A percentile compares a stretch with the other conserved stretches of the same genome.
Evolutionary conservation across 2,797 vertebrate genomes (phyloP).

Genomic region (Amphiprion clarkii): DNA sequence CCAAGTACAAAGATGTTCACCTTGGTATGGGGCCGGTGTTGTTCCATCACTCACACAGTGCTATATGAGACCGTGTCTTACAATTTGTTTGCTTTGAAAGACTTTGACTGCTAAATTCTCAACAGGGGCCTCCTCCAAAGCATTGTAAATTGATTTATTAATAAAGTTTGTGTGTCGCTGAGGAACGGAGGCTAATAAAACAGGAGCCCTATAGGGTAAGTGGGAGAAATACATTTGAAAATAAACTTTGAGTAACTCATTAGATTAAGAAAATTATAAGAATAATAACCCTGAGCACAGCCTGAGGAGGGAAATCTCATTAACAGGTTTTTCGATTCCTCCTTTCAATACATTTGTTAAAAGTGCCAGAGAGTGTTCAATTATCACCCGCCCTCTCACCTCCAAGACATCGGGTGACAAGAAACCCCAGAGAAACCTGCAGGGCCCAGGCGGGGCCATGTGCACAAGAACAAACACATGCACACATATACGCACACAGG

Average conservation of each 20-base stretch:
- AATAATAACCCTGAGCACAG: constrained; percentile 78
- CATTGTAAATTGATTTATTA: constrained; percentile 70
- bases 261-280: constrained; percentile 85
- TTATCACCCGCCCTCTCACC: constrained; percentile 85
- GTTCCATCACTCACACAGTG: constrained; percentile 37
- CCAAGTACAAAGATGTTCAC: constrained; percentile 73
- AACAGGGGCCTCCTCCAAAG: constrained; percentile 30
- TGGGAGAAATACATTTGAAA: constrained; percentile 72
- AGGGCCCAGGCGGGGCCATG: constrained; percentile 62
- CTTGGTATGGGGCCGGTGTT: constrained; percentile 43
- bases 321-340: constrained; percentile 86
- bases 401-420: constrained; percentile 77
- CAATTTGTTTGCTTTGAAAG: constrained; percentile 40
- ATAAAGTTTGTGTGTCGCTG: constrained; percentile 50
- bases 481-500: constrained; percentile 36
- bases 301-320: constrained; percentile 84
- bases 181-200: constrained; percentile 60
- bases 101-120: constrained; percentile 35
- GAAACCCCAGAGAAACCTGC: constrained; percentile 75
- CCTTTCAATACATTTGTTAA: constrained; percentile 86
- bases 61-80: constrained; percentile 26
- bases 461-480: constrained; percentile 47
- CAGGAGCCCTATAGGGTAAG: constrained; percentile 58
- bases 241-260: constrained; percentile 84
- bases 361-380: constrained; percentile 81